Percentiles rank a stretch among this genome's conserved stretches.
Conservation (phyloP, 2,888 invertebrate genomes). For the Tipula vernalis region DNA sequence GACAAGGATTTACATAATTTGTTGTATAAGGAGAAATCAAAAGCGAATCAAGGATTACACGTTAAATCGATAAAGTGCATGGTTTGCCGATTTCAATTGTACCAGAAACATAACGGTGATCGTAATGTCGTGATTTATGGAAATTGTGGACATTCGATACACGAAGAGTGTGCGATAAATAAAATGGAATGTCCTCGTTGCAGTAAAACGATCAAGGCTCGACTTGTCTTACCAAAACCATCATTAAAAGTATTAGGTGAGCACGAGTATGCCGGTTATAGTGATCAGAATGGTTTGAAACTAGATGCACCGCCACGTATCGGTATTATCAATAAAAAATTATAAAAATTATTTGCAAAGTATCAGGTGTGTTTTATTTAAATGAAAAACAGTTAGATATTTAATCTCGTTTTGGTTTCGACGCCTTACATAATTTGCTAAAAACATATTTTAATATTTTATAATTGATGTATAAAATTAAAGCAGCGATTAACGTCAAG, state of each 20-base stretch:
- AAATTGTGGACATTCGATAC: constrained; percentile 31
- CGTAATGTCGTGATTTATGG: constrained; percentile 27
- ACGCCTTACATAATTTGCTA: not conserved
- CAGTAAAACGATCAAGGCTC: constrained; percentile 19
- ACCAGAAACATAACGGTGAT: constrained; percentile 13
- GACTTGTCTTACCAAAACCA: constrained; percentile 26
- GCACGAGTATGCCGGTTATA: not conserved
- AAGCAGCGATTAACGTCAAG: constrained; percentile 19
- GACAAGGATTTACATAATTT: constrained; percentile 53
- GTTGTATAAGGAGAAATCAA: constrained; percentile 25
- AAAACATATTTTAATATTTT: not conserved
- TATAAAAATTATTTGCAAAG: not conserved
- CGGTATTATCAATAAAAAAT: constrained; percentile 10
- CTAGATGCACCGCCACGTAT: constrained; percentile 32
- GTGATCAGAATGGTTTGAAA: constrained; percentile 21
- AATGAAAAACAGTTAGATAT: too few relatives aligned
- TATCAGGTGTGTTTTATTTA: not conserved
- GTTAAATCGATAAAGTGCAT: constrained; percentile 31
- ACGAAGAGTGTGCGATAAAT: constrained; percentile 25
- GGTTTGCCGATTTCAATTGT: constrained; percentile 29
- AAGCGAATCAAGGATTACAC: constrained; percentile 30
- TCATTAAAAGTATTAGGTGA: constrained; percentile 22
- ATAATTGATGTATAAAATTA: not conserved
- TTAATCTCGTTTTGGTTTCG: not conserved
- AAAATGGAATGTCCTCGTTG: constrained; percentile 28